Evolutionary conservation across 2,797 vertebrate species (phyloP).

Genomic region (Rhinogobio ventralis): DNA sequence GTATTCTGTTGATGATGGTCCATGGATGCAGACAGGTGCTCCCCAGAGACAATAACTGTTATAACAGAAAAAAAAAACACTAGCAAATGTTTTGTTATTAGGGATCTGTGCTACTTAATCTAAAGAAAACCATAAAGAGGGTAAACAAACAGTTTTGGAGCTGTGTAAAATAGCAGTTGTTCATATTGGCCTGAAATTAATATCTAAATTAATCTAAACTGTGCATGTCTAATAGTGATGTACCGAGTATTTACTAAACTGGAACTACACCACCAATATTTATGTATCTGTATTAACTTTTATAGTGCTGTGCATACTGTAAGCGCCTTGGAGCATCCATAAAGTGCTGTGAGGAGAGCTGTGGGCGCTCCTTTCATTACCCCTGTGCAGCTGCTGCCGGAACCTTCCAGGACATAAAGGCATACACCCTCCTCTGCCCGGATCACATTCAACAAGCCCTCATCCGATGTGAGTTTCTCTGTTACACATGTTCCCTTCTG

Average conservation of each 20-base stretch:
- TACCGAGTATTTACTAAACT: neutral
- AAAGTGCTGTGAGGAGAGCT: slow-evolving; percentile 90
- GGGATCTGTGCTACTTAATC: neutral
- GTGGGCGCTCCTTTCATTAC: slow-evolving; percentile 92
- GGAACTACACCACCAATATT: neutral
- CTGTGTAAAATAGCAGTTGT: neutral
- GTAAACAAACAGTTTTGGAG: neutral
- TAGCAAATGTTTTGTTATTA: neutral
- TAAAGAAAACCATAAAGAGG: neutral
- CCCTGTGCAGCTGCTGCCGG: slow-evolving; percentile 94
- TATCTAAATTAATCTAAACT: neutral
- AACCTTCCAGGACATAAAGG: slow-evolving; percentile 88
- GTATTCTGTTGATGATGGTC: neutral
- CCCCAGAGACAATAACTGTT: neutral
- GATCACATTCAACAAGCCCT: slow-evolving; percentile 87
- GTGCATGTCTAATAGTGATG: neutral
- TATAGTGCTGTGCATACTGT: slow-evolving; percentile 93
- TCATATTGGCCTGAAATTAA: neutral
- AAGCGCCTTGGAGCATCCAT: slow-evolving; percentile 94
- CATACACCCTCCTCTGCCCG: slow-evolving; percentile 86
- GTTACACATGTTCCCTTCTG: slow-evolving; percentile 21
- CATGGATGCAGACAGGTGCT: neutral
- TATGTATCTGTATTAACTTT: slow-evolving; percentile 33
- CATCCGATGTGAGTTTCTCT: slow-evolving; percentile 81
- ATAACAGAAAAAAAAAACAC: neutral